Conservation (phyloP, 2,113 vertebrate species). For the Myotis yumanensis region DNA sequence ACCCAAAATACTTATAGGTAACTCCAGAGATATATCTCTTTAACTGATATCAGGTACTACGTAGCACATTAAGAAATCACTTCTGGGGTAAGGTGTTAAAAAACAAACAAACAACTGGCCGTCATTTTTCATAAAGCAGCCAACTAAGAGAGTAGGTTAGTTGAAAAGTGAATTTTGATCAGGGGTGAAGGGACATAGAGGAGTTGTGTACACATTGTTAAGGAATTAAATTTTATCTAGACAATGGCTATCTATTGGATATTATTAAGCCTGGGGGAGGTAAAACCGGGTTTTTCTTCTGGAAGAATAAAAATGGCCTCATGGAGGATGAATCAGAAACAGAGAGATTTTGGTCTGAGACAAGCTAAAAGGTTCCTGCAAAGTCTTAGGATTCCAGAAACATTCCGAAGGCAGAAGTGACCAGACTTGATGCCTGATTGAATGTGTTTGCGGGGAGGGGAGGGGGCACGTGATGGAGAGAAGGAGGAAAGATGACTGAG, state of each 20-base stretch:
- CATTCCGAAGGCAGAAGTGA: not conserved
- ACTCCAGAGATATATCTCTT: not conserved
- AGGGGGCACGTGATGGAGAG: not conserved
- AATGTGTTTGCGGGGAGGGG: not conserved
- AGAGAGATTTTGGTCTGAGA: not conserved
- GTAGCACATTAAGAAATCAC: not conserved
- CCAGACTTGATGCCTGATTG: not conserved
- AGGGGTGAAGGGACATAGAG: not conserved
- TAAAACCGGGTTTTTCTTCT: slow-evolving; percentile 35
- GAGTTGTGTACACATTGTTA: not conserved
- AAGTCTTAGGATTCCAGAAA: slow-evolving; percentile 2
- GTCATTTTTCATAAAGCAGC: not conserved
- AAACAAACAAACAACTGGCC: not conserved
- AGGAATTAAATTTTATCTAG: not conserved
- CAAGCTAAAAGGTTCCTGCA: not conserved
- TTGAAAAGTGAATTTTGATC: slow-evolving; percentile 36
- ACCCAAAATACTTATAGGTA: not conserved
- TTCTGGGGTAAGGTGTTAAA: not conserved
- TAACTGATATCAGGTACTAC: not conserved
- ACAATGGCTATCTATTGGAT: not conserved
- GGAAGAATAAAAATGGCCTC: not conserved
- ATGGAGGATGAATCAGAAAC: not conserved
- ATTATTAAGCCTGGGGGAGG: not conserved
- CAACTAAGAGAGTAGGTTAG: not conserved
- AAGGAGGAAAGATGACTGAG: not conserved